Evolutionary conservation across 53 echinoderm and acorn worm genomes (phyloP), one percentile per base, ranked within the genome.

Genomic region (Echinarachnius parma): DNA sequence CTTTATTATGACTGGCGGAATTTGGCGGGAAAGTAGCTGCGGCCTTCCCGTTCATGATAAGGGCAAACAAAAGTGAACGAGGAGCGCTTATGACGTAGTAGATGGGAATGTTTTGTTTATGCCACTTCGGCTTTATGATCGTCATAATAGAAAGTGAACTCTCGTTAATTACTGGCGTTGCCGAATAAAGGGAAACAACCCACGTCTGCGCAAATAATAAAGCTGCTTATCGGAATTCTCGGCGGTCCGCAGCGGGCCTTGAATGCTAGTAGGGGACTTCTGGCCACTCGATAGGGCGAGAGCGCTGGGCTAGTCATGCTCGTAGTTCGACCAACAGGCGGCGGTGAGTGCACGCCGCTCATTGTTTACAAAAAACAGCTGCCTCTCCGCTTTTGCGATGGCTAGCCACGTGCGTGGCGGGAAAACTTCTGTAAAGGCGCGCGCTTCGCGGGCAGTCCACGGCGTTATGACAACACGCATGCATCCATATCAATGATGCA

Each of bases 361-460:
- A 68, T 68, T 52, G 68, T 68, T 68, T 68, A 66, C 53, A 18
- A 24, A 50, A n/a, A 52, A 29, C 68, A 68, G 68, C 68, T 68
- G 68, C 66, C 22, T 9, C n/a, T n/a, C 42, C 30, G 48, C 47
- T 15, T 25, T 5, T 30, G 26, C 53, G 31, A 21, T 34, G 50
- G 14, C 44, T 11, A 34, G 53, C 34, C 68, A 52, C 52, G 34
- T 52, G 52, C 23, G 10, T 52, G 52, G 68, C 53, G 53, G 68
- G 68, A 68, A 68, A 68, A 52, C 21, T 53, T 52, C 33, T 68
- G 13, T 52, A 34, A 20, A 34, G 52, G 68, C 68, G 68, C 66
- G 66, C 68, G 61, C 61, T 61, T 49, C 11, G 4, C 4, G 10
- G 4, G 50, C 39, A 13, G 39, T n/a, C n/a, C n/a, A n/a, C n/a